Base-by-base conservation (phyloP, 2,797 vertebrate genomes). In the Sebastiscus albofasciatus region DNA sequence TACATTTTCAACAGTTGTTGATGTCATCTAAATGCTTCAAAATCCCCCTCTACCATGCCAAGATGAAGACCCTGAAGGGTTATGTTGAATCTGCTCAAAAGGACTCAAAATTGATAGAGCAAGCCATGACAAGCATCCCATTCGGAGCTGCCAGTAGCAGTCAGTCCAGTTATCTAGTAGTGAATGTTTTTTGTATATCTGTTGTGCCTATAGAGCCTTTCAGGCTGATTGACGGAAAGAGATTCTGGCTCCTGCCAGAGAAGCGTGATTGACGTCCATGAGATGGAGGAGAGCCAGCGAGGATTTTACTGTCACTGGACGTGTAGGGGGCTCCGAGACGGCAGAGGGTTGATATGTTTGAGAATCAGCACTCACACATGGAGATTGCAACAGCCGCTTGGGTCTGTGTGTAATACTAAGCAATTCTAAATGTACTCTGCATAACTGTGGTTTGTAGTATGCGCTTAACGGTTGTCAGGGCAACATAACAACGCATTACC, bases 221-320 rank as follows among this genome's bases (percentile, higher is more conserved):
- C 27, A 2, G 58, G 67, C 84, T 92, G 92, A 94, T 85, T 94
- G 92, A 94, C 82, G 49, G 83, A 83, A 70, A 92, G 87, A 87
- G 87, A 81, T 83, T 90, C 84, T 66, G 84, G 79, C 91, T 89
- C 83, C 86, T 90, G 88, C 88, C 90, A 88, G 65, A 81, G 72
- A 88, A 68, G 74, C 65, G 72, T 92, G 93, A 93, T 91, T 93
- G 93, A 93, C 89, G 18, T 86, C 59, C 69, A 34, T 26, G 86
- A 90, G 90, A 91, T 90, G 90, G 87, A 90, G 67, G 78, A 60
- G 77, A 87, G 90, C 86, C 91, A 89, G 85, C 7, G 9, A 90
- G 87, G 84, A 84, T 87, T 91, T 90, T 78, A 84, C 89, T 82
- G 86, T 92, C 89, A 90, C 76, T 90, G 70, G 84, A 87, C 27